Evolutionary conservation across 2,888 invertebrate genomes (phyloP).

Genomic region (Drosophila imparisetae): DNA sequence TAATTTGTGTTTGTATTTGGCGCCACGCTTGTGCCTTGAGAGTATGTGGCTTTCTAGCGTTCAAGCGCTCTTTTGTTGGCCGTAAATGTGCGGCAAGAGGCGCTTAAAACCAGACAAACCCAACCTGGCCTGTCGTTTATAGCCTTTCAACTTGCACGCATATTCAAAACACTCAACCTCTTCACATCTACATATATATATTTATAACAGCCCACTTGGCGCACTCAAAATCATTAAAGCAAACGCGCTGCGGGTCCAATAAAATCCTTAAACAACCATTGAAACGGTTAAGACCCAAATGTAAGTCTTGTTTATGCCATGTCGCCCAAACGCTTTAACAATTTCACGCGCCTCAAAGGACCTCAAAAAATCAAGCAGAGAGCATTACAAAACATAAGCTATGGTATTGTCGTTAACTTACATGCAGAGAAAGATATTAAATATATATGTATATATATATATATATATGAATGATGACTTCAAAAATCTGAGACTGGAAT

Average conservation of each 20-base stretch:
- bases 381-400: slow-evolving; percentile 15
- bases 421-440: background rate
- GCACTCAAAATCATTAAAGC: slow-evolving; percentile 74
- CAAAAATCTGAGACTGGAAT: background rate
- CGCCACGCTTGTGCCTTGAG: slow-evolving; percentile 10
- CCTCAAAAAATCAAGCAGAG: slow-evolving; percentile 16
- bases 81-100: slow-evolving; percentile 59
- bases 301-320: slow-evolving; percentile 27
- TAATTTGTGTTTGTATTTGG: slow-evolving; percentile 32
- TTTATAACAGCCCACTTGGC: slow-evolving; percentile 78
- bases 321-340: slow-evolving; percentile 63
- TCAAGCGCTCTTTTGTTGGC: slow-evolving; percentile 23
- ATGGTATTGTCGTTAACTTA: background rate
- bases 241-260: slow-evolving; percentile 69
- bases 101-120: slow-evolving; percentile 68
- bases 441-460: too few relatives aligned
- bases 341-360: slow-evolving; percentile 51
- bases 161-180: slow-evolving; percentile 58
- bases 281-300: slow-evolving; percentile 31
- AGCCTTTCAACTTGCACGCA: slow-evolving; percentile 51
- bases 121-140: slow-evolving; percentile 62
- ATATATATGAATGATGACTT: too few relatives aligned
- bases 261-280: slow-evolving; percentile 64
- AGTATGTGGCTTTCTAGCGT: slow-evolving; percentile 9
- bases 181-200: slow-evolving; percentile 27